These are phyloP conservation scores for Trichogramma pretiosum DNA, from an alignment of 1,140 invertebrate genomes.

Conservation along the genomic window DNA sequence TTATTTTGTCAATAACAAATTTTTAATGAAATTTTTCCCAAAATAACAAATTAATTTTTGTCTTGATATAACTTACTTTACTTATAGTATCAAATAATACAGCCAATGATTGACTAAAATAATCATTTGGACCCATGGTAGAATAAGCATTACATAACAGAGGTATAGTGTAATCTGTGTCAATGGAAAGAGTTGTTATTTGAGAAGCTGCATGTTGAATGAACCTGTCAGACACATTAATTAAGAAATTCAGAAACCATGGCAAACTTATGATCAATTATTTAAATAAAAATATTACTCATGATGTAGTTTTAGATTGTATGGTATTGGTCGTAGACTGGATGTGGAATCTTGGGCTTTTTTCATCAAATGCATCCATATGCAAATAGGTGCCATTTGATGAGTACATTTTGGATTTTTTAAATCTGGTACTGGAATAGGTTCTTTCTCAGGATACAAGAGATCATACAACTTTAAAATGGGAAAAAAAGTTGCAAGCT, in stretches of 20 bases:
- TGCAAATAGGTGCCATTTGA: conserved; percentile 88
- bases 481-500: conserved; percentile 80
- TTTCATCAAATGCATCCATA: conserved; percentile 91
- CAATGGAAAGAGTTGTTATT: conserved; percentile 57
- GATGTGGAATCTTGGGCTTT: conserved; percentile 80
- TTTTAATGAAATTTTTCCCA: too few species aligned
- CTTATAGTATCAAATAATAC: conserved; percentile 80
- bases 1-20: too few species aligned
- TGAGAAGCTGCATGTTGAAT: conserved; percentile 73
- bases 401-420: conserved; percentile 78
- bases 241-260: conserved; percentile 81
- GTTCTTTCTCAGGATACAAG: conserved; percentile 85
- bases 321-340: conserved; percentile 71
- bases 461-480: conserved; percentile 87
- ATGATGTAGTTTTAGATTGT: conserved; percentile 73
- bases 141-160: conserved; percentile 91
- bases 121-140: conserved; percentile 85
- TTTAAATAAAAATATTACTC: conserved; percentile 71
- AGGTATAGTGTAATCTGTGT: conserved; percentile 80
- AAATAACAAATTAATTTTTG: conserved; percentile 90
- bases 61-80: conserved; percentile 74
- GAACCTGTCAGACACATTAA: conserved; percentile 66
- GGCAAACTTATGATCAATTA: conserved; percentile 6
- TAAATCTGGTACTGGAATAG: conserved; percentile 81
- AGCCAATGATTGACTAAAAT: conserved; percentile 76